phyloP scores from a whole-genome alignment of 2,888 invertebrate species.

The Oscheius sp. region DNA sequence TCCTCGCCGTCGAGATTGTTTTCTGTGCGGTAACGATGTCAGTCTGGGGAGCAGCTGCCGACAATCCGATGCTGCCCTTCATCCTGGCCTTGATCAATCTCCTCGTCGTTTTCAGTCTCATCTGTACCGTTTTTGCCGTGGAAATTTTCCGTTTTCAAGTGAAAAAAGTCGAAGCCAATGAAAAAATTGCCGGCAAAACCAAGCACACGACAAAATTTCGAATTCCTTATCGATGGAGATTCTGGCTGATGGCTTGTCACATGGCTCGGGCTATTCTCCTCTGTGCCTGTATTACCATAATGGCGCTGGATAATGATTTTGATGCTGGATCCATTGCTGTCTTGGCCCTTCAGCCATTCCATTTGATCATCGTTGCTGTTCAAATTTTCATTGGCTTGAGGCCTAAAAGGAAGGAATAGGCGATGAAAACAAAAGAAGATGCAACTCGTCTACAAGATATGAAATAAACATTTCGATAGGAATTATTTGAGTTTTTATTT shows the following conservation, averaged over 20 bases:
- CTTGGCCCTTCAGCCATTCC: conserved; percentile 40
- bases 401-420: conserved; percentile 30
- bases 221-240: conserved; percentile 45
- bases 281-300: conserved; percentile 45
- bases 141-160: conserved; percentile 40
- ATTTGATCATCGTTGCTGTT: conserved; percentile 34
- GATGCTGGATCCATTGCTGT: conserved; percentile 43
- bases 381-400: conserved; percentile 41
- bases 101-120: conserved; percentile 31
- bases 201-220: conserved; percentile 11
- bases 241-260: conserved; percentile 22
- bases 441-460: too few relatives aligned
- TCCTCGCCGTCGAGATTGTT: conserved; percentile 23
- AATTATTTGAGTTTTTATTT: too few relatives aligned
- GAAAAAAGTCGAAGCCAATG: conserved; percentile 34
- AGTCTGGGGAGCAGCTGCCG: conserved; percentile 18
- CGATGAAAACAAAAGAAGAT: background rate
- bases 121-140: conserved; percentile 35
- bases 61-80: conserved; percentile 33
- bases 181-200: too few relatives aligned
- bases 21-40: conserved; percentile 25
- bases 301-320: conserved; percentile 45
- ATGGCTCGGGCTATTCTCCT: conserved; percentile 38
- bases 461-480: too few relatives aligned
- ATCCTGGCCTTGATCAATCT: conserved; percentile 42